Percentiles rank a stretch among this genome's conserved stretches.
Conservation (phyloP, 2,797 vertebrate species). For the Paedocypris micromegethes region DNA sequence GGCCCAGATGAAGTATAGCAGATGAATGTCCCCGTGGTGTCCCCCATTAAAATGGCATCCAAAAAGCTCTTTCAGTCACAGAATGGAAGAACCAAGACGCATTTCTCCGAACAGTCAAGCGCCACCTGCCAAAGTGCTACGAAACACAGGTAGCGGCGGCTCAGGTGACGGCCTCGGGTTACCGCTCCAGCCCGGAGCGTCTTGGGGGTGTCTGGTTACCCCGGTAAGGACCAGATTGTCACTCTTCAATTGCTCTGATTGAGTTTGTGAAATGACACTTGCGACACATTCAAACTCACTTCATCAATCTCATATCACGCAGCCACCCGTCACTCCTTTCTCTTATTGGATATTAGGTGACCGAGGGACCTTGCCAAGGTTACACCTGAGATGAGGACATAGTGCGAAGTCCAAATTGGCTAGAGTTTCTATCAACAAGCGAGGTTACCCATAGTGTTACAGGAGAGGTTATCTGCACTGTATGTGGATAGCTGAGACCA, state of each 20-base stretch:
- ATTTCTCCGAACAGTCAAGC: slow-evolving; percentile 13
- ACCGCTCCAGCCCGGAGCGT: slow-evolving; percentile 31
- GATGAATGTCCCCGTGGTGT: slow-evolving; percentile 5
- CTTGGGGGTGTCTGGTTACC: slow-evolving; percentile 39
- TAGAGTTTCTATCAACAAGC: slow-evolving; percentile 34
- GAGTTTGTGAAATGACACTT: slow-evolving; percentile 3
- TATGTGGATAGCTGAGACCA: slow-evolving; percentile 19
- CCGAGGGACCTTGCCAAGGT: background rate
- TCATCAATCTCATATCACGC: background rate
- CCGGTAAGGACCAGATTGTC: slow-evolving; percentile 29
- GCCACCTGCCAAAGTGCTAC: slow-evolving; percentile 33
- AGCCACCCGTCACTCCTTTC: slow-evolving; percentile 1
- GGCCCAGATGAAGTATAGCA: slow-evolving; percentile 7
- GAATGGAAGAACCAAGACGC: background rate
- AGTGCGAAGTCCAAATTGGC: slow-evolving; percentile 30
- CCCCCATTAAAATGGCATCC: background rate
- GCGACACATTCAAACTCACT: slow-evolving; percentile 10
- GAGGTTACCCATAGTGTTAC: slow-evolving; percentile 27
- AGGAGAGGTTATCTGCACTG: slow-evolving; percentile 33
- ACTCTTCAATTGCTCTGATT: slow-evolving; percentile 28
- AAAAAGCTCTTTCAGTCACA: background rate
- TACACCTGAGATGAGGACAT: slow-evolving; percentile 39
- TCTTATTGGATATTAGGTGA: slow-evolving; percentile 6
- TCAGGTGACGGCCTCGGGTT: slow-evolving; percentile 50
- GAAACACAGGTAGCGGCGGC: slow-evolving; percentile 34